Percentiles rank a stretch among this genome's conserved stretches.
Conservation (phyloP, 2,888 invertebrate species). For the Diaphora mendica region DNA sequence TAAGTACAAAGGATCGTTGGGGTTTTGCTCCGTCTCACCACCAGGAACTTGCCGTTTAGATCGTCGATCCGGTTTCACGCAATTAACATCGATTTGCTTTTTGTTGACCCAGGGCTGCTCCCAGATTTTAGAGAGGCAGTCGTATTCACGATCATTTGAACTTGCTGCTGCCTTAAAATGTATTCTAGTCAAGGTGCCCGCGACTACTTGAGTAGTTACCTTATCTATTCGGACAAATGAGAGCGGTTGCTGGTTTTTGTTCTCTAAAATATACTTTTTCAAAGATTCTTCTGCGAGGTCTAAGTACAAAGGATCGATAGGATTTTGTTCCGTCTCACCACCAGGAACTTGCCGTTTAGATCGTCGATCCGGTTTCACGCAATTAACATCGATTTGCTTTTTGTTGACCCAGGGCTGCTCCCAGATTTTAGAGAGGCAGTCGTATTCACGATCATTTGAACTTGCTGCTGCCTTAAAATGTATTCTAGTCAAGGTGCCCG, state of each 20-base stretch:
- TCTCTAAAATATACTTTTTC: not conserved
- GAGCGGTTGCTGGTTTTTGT: no score
- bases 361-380: not conserved
- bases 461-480: not conserved
- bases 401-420: slow-evolving; percentile 1
- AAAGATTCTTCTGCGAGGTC: slow-evolving; percentile 5
- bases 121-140: slow-evolving; percentile 52
- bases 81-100: slow-evolving; percentile 48
- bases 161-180: not conserved
- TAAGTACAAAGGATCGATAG: not conserved
- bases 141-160: not conserved
- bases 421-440: slow-evolving; percentile 2
- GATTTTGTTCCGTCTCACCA: not conserved
- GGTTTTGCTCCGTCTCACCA: slow-evolving; percentile 28
- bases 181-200: not conserved
- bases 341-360: not conserved
- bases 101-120: slow-evolving; percentile 29
- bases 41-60: slow-evolving; percentile 35
- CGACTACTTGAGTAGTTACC: slow-evolving; percentile 5
- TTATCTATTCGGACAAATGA: not conserved
- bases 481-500: not conserved
- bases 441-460: not conserved
- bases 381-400: slow-evolving; percentile 3
- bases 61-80: slow-evolving; percentile 30
- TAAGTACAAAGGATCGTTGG: not conserved